Base-by-base conservation (phyloP, 2,888 invertebrate genomes). In the Nephrotoma flavescens region DNA sequence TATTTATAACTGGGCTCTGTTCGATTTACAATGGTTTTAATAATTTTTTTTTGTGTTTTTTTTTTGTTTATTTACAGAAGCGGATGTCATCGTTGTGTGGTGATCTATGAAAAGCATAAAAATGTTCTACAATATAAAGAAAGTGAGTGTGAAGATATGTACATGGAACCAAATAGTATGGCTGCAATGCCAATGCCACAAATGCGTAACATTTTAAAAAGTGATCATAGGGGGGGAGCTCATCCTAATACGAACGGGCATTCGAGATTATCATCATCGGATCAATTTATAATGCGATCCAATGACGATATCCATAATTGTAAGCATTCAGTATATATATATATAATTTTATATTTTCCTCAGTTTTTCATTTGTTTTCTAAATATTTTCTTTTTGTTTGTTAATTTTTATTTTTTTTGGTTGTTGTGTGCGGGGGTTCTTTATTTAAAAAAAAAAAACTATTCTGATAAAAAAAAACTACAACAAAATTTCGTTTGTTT, bases 81-180 rank as follows among this genome's bases (percentile, higher is more conserved):
- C 93, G 95, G 96, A 91, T 98, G 98, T 93, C 97, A 96, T 93
- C 96, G 97, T 89, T 98, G 98, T 92, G 96, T 98, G 90, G 97
- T 98, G 91, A 97, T 98, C 93, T 97, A 97, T 91, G 97, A 97
- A 92, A 97, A 97, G 92, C 98, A 98, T 93, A 94, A 95, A 90
- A 98, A 98, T 93, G 97, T 98, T 89, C 94, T 98, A 88, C 98
- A 98, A 92, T 98, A 97, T 93, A 98, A 98, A 95, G 97, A 98
- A 94, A 98, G 98, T 98, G 93, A 97, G 98, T 96, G 92, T 91
- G 92, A 92, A 91, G 91, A 90, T 91, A 92, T 92, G 91, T 92
- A 92, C 91, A 91, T 91, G 91, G 91, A 92, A 92, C 91, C 92
- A 91, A 91, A 91, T 90, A 92, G 92, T 90, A 91, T 92, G 90